Evolutionary conservation across 2,888 invertebrate genomes (phyloP).

Genomic region (Phlogophora meticulosa): DNA sequence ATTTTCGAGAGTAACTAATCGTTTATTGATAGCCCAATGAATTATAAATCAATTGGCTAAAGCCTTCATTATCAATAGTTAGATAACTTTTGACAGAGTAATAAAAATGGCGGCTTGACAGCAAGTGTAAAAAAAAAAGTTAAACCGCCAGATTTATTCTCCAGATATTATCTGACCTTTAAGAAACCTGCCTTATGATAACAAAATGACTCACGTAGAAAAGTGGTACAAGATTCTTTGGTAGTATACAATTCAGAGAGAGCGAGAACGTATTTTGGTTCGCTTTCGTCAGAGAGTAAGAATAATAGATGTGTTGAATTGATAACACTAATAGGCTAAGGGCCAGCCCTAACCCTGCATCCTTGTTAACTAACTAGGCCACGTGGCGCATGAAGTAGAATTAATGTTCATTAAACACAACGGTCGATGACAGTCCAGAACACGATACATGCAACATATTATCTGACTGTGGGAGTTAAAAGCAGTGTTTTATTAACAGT

Average conservation of each 20-base stretch:
- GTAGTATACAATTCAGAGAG: too few relatives aligned
- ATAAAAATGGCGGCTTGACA: too few relatives aligned
- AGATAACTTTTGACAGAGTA: too few relatives aligned
- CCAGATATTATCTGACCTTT: too few relatives aligned
- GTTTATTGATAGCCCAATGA: conserved; percentile 1
- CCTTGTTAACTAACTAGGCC: conserved; percentile 61
- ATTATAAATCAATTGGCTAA: background rate
- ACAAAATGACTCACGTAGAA: too few relatives aligned
- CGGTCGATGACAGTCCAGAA: conserved; percentile 42
- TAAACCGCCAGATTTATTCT: too few relatives aligned
- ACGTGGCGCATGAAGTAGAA: conserved; percentile 39
- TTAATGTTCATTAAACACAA: conserved; percentile 58
- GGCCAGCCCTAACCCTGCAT: conserved; percentile 50
- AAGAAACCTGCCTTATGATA: too few relatives aligned
- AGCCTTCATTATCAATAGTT: too few relatives aligned
- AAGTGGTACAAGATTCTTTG: too few relatives aligned
- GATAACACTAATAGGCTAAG: conserved; percentile 4
- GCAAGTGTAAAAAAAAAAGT: too few relatives aligned
- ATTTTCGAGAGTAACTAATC: background rate
- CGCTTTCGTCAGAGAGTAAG: too few relatives aligned
- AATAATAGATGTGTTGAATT: background rate
- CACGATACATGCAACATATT: conserved; percentile 32
- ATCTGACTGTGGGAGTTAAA: conserved; percentile 23
- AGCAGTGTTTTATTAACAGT: conserved; percentile 22
- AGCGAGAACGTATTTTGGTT: too few relatives aligned